Base-by-base conservation (phyloP, 2,797 vertebrate species). In the Pseudochaenichthys georgianus region DNA sequence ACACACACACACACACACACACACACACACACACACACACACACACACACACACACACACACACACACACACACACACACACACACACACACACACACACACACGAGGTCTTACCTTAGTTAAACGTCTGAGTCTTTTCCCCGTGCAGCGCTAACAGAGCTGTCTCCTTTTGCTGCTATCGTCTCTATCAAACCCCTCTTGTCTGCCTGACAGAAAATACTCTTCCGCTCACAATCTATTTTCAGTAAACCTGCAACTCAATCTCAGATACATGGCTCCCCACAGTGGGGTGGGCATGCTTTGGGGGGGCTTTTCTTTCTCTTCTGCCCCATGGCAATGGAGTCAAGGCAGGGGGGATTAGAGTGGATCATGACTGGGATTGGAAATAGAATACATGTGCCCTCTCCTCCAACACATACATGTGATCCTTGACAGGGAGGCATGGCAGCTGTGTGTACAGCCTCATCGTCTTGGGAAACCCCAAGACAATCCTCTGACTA, bases 181-280 rank as follows among this genome's bases (percentile, higher is more conserved):
- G 84, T 75, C 58, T 87, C 71, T 82, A 85, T 86, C 82, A 88
- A 90, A 89, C 85, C 75, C 76, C 80, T 75, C 82, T 81, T 84
- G 75, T 86, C 81, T 83, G 73, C 67, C 84, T 75, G 81, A 88
- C 89, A 83, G 88, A 90, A 77, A 85, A 76, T 54, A 87, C 83
- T 87, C 78, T 80, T 81, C 82, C 77, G 81, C 88, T 91, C 85
- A 82, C 85, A 80, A 80, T 92, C 93, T 95, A 94, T 94, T 94
- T 94, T 89, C 87, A 92, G 93, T 87, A 68, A 92, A 92, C 85
- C 51, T 91, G 93, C 92, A 95, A 95, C 91, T 93, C 90, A 92
- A 94, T 94, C 92, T 89, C 80, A 80, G 83, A 70, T 84, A 83
- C 89, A 86, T 78, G 81, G 77, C 88, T 85, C 82, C 81, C 81